phyloP scores from a whole-genome alignment of 2,888 invertebrate genomes.

The Limnephilus rhombicus region DNA sequence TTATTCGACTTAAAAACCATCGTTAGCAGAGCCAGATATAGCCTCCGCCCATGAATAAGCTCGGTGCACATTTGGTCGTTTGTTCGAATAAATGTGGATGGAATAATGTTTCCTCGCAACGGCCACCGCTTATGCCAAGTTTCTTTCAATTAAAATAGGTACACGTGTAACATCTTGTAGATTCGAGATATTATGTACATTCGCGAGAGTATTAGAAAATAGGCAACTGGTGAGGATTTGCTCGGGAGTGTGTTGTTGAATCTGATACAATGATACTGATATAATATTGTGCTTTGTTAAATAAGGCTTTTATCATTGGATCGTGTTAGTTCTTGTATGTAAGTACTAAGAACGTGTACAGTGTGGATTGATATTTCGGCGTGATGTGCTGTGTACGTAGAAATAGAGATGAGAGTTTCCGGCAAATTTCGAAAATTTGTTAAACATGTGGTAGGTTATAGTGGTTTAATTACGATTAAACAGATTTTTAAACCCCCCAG shows the following conservation, averaged over 20 bases:
- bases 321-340: no score
- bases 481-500: no score
- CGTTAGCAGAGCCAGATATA: neutral
- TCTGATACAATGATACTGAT: neutral
- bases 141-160: constrained; percentile 21
- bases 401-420: no score
- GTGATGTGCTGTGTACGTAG: no score
- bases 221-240: neutral
- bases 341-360: no score
- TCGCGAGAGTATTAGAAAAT: neutral
- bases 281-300: neutral
- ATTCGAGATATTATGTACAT: neutral
- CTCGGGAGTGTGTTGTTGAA: neutral
- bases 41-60: constrained; percentile 12
- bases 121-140: constrained; percentile 14
- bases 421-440: no score
- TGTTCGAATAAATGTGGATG: neutral
- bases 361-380: no score
- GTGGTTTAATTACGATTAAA: no score
- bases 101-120: constrained; percentile 24
- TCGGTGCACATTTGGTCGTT: constrained; percentile 1
- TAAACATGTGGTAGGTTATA: no score
- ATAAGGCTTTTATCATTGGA: no score
- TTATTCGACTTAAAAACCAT: neutral
- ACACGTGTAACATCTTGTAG: constrained; percentile 28